phyloP scores from a whole-genome alignment of 2,797 vertebrate genomes.

The Melopsittacus undulatus region DNA sequence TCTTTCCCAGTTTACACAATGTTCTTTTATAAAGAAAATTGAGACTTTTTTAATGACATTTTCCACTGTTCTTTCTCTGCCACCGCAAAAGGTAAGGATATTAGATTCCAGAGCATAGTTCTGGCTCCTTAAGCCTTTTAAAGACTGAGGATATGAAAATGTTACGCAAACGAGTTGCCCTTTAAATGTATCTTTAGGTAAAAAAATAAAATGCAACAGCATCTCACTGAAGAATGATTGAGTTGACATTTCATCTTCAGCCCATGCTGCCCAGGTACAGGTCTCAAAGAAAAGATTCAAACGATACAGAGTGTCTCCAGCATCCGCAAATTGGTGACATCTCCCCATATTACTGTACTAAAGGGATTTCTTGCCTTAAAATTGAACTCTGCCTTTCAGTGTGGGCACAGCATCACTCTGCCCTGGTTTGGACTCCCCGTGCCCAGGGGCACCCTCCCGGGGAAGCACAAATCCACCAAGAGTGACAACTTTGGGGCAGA shows the following conservation, averaged over 20 bases:
- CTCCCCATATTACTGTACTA: not conserved
- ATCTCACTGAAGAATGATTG: conserved; percentile 19
- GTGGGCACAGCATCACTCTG: not conserved
- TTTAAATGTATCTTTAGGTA: conserved; percentile 32
- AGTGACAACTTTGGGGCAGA: not conserved
- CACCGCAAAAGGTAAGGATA: not conserved
- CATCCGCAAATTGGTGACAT: not conserved
- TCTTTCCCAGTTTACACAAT: not conserved
- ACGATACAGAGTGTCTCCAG: not conserved
- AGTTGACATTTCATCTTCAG: conserved; percentile 38
- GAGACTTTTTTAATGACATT: not conserved
- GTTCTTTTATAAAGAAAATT: not conserved
- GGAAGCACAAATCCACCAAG: not conserved
- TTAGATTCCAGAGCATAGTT: not conserved
- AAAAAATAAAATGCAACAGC: not conserved
- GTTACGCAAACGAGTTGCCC: conserved; percentile 39
- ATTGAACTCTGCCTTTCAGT: not conserved
- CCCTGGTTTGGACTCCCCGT: fast-evolving
- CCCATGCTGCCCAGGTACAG: not conserved
- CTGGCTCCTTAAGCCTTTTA: not conserved
- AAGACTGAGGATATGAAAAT: conserved; percentile 21
- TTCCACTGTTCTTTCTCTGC: not conserved
- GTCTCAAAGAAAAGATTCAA: conserved; percentile 3
- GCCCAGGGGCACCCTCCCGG: not conserved
- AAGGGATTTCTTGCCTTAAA: not conserved